phyloP scores from a whole-genome alignment of 1,140 invertebrate species.

The Drosophila saltans region DNA sequence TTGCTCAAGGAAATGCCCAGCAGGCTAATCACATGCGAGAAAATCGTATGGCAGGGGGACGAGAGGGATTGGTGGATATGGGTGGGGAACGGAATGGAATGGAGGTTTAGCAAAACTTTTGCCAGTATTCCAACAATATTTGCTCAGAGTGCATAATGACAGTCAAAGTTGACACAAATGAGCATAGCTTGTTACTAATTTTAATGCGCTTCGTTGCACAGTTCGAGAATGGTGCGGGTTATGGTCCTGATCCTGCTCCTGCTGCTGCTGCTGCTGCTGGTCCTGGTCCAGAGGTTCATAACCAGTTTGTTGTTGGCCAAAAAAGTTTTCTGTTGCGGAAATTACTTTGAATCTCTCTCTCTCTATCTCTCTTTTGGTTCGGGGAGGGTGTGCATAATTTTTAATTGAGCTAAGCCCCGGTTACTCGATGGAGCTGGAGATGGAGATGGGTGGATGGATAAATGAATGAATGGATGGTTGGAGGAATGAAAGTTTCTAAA shows the following conservation, averaged over 20 bases:
- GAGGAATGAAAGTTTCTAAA: slow-evolving; percentile 55
- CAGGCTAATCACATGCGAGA: slow-evolving; percentile 55
- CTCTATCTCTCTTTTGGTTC: not conserved
- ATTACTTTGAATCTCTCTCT: slow-evolving; percentile 52
- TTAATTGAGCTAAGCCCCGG: slow-evolving; percentile 64
- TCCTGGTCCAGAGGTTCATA: slow-evolving; percentile 8
- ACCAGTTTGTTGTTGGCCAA: slow-evolving; percentile 10
- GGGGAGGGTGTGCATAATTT: slow-evolving; percentile 55
- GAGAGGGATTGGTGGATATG: not conserved
- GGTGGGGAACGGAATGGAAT: not conserved
- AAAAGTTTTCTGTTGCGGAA: slow-evolving; percentile 77
- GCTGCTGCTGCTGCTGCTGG: not conserved
- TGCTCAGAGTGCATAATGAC: slow-evolving; percentile 82
- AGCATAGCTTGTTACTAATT: slow-evolving; percentile 81
- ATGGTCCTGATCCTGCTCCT: slow-evolving; percentile 7
- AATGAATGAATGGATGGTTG: not conserved
- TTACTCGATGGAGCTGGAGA: not conserved
- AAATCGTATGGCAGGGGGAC: not conserved
- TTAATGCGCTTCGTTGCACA: slow-evolving; percentile 71
- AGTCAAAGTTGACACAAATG: slow-evolving; percentile 82
- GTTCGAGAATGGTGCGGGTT: slow-evolving; percentile 18
- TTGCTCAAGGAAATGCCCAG: slow-evolving; percentile 68
- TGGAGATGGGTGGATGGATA: not conserved
- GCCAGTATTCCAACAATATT: slow-evolving; percentile 68
- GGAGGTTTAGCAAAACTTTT: slow-evolving; percentile 50